Base-by-base conservation (phyloP, 2,888 invertebrate genomes). In the Chloroclysta siterata region DNA sequence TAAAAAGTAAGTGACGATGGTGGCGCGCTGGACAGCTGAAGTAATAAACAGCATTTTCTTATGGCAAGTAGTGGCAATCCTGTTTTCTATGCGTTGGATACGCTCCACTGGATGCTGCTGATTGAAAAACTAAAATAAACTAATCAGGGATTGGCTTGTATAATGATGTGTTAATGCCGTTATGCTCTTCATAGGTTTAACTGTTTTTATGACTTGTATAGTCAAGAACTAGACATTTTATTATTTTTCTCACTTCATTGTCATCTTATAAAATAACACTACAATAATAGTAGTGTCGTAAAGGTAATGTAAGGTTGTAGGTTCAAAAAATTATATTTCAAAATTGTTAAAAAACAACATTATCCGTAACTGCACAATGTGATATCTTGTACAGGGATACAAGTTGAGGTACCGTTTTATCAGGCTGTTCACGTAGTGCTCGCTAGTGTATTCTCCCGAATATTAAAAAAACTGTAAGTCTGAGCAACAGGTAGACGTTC, bases 401-500 rank as follows among this genome's bases (percentile, higher is more conserved):
- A 72, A 78, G 74, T 78, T 80, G 76, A 71, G 77, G 71, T 73
- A 77, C 78, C 74, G 11, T 79, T 84, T 88, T 86, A 84, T 74
- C 70, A 86, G 82, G 82, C 84, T 72, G 78, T 88, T 84, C 83
- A 86, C 84, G 86, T 85, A 82, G 81, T 77, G 81, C 82, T 87
- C 83, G 81, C 84, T 85, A 78, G 77, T 65, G 76, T 81, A 79
- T 82, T 84, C 84, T 73, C 79, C 77, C 73, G 77, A 76, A 72
- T 78, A 72, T 76, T 80, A 84, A 87, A 22, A 87, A 88, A 86
- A 85, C 80, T 80, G 81, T 82, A 84, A 86, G 85, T 79, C 76
- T 80, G 81, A 81, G 89, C 92, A 93, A 93, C 92, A 92, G 92
- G 92, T 93, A 90, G 88, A 86, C 85, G 82, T 88, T 72, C 91